A percentile compares a stretch with the other conserved stretches of the same genome.
phyloP scores from a whole-genome alignment of 2,113 vertebrate species.

The Platysternon megacephalum region DNA sequence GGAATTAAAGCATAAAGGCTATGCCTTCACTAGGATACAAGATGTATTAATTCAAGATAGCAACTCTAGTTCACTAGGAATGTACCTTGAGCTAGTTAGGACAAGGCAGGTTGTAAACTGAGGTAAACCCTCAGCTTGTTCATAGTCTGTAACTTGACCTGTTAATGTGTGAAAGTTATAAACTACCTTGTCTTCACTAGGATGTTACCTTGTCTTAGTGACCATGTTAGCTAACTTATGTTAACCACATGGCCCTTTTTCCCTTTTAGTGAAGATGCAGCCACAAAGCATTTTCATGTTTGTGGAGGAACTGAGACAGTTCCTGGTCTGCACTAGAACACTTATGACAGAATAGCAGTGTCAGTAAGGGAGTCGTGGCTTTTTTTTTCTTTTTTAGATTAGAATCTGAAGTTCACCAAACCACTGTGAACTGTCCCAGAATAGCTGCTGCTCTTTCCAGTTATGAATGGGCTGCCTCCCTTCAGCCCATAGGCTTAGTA shows the following conservation, averaged over 20 bases:
- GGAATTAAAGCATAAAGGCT: no score
- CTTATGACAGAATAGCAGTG: neutral
- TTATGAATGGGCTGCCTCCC: neutral
- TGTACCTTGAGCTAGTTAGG: no score
- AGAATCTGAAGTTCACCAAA: neutral
- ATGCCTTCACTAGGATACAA: no score
- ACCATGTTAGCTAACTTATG: no score
- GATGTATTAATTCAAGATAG: no score
- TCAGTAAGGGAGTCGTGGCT: neutral
- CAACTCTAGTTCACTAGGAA: no score
- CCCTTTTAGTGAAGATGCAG: neutral
- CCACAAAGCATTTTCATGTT: neutral
- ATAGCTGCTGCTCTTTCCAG: neutral
- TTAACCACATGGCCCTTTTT: neutral
- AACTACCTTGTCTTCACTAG: no score
- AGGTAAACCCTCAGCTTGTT: no score
- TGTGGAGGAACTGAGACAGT: neutral
- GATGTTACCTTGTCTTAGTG: no score
- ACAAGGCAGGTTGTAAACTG: no score
- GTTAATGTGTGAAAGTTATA: no score
- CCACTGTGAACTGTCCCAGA: neutral
- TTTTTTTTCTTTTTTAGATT: neutral
- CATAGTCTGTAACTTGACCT: no score
- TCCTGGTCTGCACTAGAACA: neutral
- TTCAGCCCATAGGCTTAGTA: fast-evolving